Base-by-base conservation (phyloP, 2,113 vertebrate genomes). In the Miniopterus natalensis region DNA sequence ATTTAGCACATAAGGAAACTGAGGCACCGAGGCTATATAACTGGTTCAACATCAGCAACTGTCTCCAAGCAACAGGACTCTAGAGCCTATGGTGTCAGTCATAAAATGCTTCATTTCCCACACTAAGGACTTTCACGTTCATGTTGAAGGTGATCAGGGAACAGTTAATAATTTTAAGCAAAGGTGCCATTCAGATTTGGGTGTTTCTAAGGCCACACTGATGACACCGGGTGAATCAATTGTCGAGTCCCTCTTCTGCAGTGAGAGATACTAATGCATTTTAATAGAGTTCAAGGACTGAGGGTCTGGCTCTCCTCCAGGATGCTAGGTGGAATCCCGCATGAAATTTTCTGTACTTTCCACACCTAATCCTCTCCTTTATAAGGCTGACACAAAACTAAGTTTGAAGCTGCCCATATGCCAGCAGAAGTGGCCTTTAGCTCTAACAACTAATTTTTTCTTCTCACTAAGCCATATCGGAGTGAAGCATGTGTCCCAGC, bases 351-450 rank as follows among this genome's bases (percentile, higher is more conserved):
- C 55, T 71, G 8, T 74, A 75, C 53, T 96, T 93, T 95, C 95
- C 93, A 90, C 53, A 97, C 55, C 71, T 90, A 95, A 97, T 97
- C 87, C 81, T 95, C 84, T 40, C 94, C 94, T 96, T 93, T 95
- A 71, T 93, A 92, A 92, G 25, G 55, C 57, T 57, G 65, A 92
- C 81, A 97, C 89, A 88, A 98, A 96, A 94, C 83, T 20, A 88
- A 87, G 20, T n/a, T 80, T 95, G 74, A 73, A 59, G 1, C 91
- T 91, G 83, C 65, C 80, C 0, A 42, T 73, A 89, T 90, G 65
- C 27, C 91, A 94, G 23, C 81, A 94, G 29, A 79, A 94, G 0
- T 0, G 77, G 80, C 88, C 96, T 94, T 40, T 57, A 92, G 63
- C 40, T 97, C 93, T 87, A 90, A 95, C 13, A 95, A 63, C 12